Base-by-base conservation (phyloP, 2,797 vertebrate genomes). In the Tapera naevia region DNA sequence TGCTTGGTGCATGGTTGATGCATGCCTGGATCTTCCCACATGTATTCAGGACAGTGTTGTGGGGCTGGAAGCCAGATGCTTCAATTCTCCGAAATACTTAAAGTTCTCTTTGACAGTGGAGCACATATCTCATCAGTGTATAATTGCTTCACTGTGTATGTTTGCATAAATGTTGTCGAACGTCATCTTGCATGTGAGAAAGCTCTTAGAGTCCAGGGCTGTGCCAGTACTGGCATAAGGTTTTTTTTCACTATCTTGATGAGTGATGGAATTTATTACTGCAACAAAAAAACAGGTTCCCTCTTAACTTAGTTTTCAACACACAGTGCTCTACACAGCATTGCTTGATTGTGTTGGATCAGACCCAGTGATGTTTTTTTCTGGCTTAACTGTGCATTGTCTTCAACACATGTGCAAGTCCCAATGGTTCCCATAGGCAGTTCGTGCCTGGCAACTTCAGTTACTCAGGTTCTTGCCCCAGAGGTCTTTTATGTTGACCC, bases 241-340 rank as follows among this genome's bases (percentile, higher is more conserved):
- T 37, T 90, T 80, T 70, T 79, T 45, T 83, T 57, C 15, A 21
- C 25, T 60, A 60, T 67, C 82, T 71, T 73, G 89, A 83, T 92
- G 89, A 95, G 87, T 84, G 87, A 92, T 84, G 56, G 70, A 80
- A 82, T 94, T 93, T 86, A 82, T 90, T 91, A 45, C 43, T 71
- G 88, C 73, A 80, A 81, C 57, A 73, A 78, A 91, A 82, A 69
- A 51, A 0, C 65, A 70, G 70, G 48, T 82, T 93, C 64, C 45
- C 37, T 67, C 13, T 82, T 85, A 93, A 54, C 54, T 65, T 85
- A 12, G 8, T 81, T 94, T 96, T 86, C 51, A 83, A 33, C 39
- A 75, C 62, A 9, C 28, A 71, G 27, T 33, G n/a, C 80, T 73
- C 39, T 56, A 16, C 72, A 23, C 16, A 41, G 51, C 23, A 14